Base-by-base conservation (phyloP, 2,113 vertebrate genomes). In the Ascaphus truei region DNA sequence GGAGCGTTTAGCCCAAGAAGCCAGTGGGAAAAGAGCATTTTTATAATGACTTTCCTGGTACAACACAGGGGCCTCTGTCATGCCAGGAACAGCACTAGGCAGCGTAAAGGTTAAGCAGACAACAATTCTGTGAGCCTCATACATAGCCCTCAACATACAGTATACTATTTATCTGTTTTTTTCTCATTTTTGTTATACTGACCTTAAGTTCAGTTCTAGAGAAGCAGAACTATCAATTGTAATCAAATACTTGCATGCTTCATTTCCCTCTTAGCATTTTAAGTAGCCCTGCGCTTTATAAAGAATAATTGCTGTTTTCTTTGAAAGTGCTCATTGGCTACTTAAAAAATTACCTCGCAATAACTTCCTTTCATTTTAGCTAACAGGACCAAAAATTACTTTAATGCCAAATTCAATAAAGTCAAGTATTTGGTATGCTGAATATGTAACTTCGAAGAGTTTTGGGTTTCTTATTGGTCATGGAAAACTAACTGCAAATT, bases 161-260 rank as follows among this genome's bases (percentile, higher is more conserved):
- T 16, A 15, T 43, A n/a, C 27, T 13, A 45, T 39, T 56, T 25
- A 58, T 47, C 26, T 68, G 20, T 68, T 57, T 68, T 68, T 41
- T 11, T 15, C 20, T 15, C 20, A 47, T 13, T 18, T 57, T 68
- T 30, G 26, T 36, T 27, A 26, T 58, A 5, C 11, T 55, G 65
- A 57, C 65, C 65, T 58, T 48, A 18, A 43, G 65, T 29, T 56
- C 16, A 41, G 50, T 52, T 66, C 41, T 30, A 66, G 18, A 67
- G 25, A 67, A 30, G 36, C 53, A 58, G 41, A 68, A 48, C 52
- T 68, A 68, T 68, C 65, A 34, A 11, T 18, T 58, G 65, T 68
- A 68, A 68, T 68, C 65, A 68, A 50, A 68, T 33, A 45, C 53
- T 30, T 47, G 65, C 65, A 68, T 33, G 65, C 52, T 68, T 68